These are phyloP conservation scores for Ennomos erosarius DNA, from an alignment of 2,888 invertebrate genomes.

Conservation along the genomic window DNA sequence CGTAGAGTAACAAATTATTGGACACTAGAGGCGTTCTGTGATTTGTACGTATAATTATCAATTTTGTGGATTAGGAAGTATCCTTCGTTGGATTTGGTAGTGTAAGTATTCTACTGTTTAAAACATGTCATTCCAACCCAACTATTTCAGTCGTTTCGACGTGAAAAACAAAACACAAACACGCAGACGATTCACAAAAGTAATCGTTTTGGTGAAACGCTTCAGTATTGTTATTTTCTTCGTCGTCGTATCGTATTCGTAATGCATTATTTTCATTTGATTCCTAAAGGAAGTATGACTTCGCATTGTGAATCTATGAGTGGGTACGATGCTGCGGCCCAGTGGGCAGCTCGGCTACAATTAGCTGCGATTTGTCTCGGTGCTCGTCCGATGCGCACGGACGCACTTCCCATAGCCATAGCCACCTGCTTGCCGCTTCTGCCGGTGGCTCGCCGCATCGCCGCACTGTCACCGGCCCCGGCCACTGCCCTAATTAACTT, in stretches of 20 bases:
- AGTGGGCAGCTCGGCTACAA: slow-evolving; percentile 64
- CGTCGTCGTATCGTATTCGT: too few relatives aligned
- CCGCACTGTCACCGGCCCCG: slow-evolving; percentile 61
- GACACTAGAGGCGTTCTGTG: too few relatives aligned
- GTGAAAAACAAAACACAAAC: too few relatives aligned
- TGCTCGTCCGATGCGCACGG: slow-evolving; percentile 78
- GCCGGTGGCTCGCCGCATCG: slow-evolving; percentile 34
- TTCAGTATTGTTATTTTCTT: not conserved
- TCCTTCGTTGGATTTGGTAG: too few relatives aligned
- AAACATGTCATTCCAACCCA: too few relatives aligned
- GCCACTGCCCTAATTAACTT: slow-evolving; percentile 77
- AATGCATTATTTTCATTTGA: not conserved
- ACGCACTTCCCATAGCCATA: slow-evolving; percentile 83
- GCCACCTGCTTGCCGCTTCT: slow-evolving; percentile 60
- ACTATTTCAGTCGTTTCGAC: too few relatives aligned
- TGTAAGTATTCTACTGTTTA: too few relatives aligned
- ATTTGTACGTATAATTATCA: too few relatives aligned
- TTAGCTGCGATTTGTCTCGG: slow-evolving; percentile 82
- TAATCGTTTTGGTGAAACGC: too few relatives aligned
- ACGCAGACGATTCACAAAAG: not conserved
- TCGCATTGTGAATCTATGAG: slow-evolving; percentile 42
- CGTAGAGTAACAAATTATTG: too few relatives aligned
- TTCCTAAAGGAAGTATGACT: slow-evolving; percentile 28
- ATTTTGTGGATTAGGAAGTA: too few relatives aligned
- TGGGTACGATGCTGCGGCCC: slow-evolving; percentile 42